phyloP scores from a whole-genome alignment of 2,888 invertebrate species.

The Callosobruchus maculatus region DNA sequence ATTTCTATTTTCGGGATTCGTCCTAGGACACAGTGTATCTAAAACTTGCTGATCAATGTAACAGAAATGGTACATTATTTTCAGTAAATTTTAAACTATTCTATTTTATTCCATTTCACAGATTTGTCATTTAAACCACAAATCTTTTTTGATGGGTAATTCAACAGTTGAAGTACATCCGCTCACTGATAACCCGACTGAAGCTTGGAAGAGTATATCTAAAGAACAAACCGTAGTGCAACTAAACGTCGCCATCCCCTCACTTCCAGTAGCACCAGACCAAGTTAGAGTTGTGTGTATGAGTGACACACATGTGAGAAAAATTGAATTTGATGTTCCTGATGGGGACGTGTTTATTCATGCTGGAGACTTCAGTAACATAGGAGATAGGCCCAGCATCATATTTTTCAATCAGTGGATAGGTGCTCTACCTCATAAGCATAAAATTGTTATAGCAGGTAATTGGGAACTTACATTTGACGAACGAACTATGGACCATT shows the following conservation, averaged over 20 bases:
- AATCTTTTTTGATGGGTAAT: too few relatives aligned
- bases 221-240: conserved; percentile 60
- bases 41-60: too few relatives aligned
- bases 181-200: too few relatives aligned
- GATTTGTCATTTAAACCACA: too few relatives aligned
- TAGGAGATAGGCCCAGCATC: conserved; percentile 71
- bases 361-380: conserved; percentile 80
- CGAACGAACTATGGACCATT: conserved; percentile 59
- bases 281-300: conserved; percentile 78
- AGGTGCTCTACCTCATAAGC: conserved; percentile 62
- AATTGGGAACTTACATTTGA: conserved; percentile 86
- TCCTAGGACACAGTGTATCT: too few relatives aligned
- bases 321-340: conserved; percentile 67
- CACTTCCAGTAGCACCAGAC: conserved; percentile 54
- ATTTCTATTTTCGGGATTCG: too few relatives aligned
- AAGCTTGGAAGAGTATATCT: conserved; percentile 68
- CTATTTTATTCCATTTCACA: too few relatives aligned
- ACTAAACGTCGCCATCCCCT: conserved; percentile 60
- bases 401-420: conserved; percentile 74
- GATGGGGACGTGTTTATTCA: conserved; percentile 79
- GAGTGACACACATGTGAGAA: conserved; percentile 79
- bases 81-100: too few relatives aligned
- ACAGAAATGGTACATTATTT: too few relatives aligned
- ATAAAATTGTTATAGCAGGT: conserved; percentile 81
- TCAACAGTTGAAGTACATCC: too few relatives aligned